A percentile compares a stretch with the other conserved stretches of the same genome.
phyloP scores from a whole-genome alignment of 2,113 vertebrate genomes.

The Lepus timidus region DNA sequence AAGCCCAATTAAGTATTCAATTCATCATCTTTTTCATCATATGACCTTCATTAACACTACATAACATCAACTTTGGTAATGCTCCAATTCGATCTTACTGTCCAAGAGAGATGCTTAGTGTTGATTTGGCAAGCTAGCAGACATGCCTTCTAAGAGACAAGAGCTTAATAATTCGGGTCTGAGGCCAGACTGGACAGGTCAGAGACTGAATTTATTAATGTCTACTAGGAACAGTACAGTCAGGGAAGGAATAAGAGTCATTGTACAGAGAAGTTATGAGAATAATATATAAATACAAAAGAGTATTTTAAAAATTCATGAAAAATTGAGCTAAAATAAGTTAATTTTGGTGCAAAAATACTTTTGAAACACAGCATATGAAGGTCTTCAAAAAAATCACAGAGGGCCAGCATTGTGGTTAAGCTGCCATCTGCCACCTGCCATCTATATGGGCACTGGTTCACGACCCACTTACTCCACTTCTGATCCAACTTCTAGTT shows the following conservation, averaged over 20 bases:
- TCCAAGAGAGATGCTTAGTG: not conserved
- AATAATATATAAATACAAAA: not conserved
- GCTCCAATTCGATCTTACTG: not conserved
- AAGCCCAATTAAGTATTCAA: not conserved
- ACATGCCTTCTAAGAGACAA: too few species aligned
- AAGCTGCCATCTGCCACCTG: too few species aligned
- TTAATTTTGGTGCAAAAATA: too few species aligned
- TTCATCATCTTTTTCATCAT: not conserved
- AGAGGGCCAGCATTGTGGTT: too few species aligned
- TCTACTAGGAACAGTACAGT: not conserved
- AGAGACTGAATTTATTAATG: not conserved
- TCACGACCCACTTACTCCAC: too few species aligned
- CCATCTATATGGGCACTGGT: too few species aligned
- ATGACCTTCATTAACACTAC: not conserved
- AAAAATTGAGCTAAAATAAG: too few species aligned
- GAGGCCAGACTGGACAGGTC: not conserved
- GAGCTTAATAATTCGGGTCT: rapidly evolving
- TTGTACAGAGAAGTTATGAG: not conserved
- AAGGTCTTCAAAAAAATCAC: too few species aligned
- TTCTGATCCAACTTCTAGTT: too few species aligned
- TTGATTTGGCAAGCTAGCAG: too few species aligned
- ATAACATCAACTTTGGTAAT: not conserved
- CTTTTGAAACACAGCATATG: too few species aligned
- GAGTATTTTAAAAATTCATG: too few species aligned
- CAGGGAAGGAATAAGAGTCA: not conserved